Base-by-base conservation (phyloP, 2,113 vertebrate species). In the Pelecanus crispus region DNA sequence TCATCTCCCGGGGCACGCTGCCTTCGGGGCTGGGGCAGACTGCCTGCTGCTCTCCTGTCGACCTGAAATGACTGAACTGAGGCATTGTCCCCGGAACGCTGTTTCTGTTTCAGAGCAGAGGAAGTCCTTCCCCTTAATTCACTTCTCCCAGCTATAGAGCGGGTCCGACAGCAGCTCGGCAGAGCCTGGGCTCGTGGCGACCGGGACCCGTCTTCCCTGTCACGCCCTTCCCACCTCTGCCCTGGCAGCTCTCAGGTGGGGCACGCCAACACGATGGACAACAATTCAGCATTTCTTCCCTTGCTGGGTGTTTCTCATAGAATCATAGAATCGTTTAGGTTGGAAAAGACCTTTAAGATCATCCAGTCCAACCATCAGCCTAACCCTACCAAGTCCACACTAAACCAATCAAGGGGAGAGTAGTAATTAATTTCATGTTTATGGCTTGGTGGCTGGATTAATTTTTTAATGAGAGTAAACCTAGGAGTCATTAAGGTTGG, bases 251-350 rank as follows among this genome's bases (percentile, higher is more conserved):
- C 70, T 49, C 45, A 21, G 9, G 8, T 16, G 45, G 19, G 45
- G 18, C 0, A 1, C 25, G 8, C 31, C 24, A 28, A 29, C 0
- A 1, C 2, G 0, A 11, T 10, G 28, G 22, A 32, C 63, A 25
- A 31, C 45, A 50, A 7, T 31, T 31, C 71, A 38, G 17, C 5
- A 4, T 50, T n/a, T 38, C 65, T 34, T 49, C 11, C 56, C 40
- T 25, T 13, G 9, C 22, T 18, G 22, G 11, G 17, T 29, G 29
- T 25, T 52, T 10, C 45, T 47, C n/a, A n/a, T n/a, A n/a, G n/a
- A n/a, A n/a, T n/a, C n/a, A n/a, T n/a, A n/a, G n/a, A n/a, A n/a
- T n/a, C n/a, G n/a, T n/a, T n/a, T n/a, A n/a, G n/a, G n/a, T n/a
- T n/a, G n/a, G n/a, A n/a, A n/a, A n/a, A n/a, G n/a, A n/a, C n/a